Conservation (phyloP, 2,888 invertebrate genomes). For the Argyresthia albistria region DNA sequence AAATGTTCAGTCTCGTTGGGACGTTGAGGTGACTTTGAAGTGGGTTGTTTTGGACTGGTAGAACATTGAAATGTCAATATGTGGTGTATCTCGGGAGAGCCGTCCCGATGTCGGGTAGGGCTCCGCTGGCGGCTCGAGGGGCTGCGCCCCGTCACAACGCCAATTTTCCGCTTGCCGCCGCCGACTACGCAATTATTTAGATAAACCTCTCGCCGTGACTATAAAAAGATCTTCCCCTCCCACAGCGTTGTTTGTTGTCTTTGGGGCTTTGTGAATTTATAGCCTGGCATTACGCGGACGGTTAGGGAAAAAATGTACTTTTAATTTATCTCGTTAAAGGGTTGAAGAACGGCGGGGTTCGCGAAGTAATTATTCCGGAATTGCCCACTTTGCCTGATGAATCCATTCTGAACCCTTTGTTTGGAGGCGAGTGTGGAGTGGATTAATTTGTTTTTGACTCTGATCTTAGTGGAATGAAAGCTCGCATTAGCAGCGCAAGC, state of each 20-base stretch:
- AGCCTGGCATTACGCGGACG: constrained; percentile 57
- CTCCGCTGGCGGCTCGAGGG: constrained; percentile 15
- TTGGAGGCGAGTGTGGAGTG: constrained; percentile 48
- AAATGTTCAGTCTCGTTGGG: too few relatives aligned
- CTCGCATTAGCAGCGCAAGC: constrained; percentile 49
- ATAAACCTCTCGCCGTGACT: constrained; percentile 71
- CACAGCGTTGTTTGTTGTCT: constrained; percentile 61
- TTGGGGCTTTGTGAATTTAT: constrained; percentile 70
- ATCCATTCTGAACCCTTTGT: constrained; percentile 59
- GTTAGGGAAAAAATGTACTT: constrained; percentile 71
- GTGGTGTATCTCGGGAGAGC: constrained; percentile 3
- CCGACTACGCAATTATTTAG: constrained; percentile 71
- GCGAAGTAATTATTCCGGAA: constrained; percentile 70
- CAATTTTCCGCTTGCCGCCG: constrained; percentile 71
- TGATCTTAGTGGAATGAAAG: constrained; percentile 54
- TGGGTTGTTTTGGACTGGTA: constrained; percentile 1
- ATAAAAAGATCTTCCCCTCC: constrained; percentile 69
- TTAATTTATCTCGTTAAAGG: constrained; percentile 74
- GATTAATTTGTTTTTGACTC: constrained; percentile 59
- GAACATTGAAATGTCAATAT: constrained; percentile 13
- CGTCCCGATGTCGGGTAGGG: background rate
- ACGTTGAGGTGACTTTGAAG: too few relatives aligned
- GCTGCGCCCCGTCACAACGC: constrained; percentile 36
- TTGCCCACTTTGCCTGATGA: constrained; percentile 72
- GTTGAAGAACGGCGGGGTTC: constrained; percentile 67